Evolutionary conservation across 2,113 vertebrate species (phyloP), one percentile per base, ranked within the genome.

Genomic region (human): DNA sequence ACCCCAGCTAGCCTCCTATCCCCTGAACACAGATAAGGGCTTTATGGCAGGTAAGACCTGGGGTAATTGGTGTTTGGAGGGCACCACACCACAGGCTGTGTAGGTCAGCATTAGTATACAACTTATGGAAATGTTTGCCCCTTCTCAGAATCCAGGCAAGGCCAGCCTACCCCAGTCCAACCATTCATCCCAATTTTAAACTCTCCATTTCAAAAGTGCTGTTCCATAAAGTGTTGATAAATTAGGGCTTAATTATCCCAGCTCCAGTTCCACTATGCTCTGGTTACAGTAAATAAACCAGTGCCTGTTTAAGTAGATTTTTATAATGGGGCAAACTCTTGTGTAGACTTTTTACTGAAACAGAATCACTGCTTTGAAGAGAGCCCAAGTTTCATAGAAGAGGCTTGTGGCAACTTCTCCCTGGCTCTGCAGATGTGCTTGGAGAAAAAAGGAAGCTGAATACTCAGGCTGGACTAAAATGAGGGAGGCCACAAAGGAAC

Each of bases 251-350:
- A 73, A 82, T 96, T 90, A 96, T 25, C 72, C 75, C 48, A 92
- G n/a, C 35, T 73, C 72, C 25, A 55, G 50, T 93, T 81, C 52
- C 9, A 23, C 27, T 52, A 68, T 57, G 27, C 43, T 85, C 32
- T 52, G 30, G 86, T 89, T 82, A 75, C 8, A 89, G 68, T 75
- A 91, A 78, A 87, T 79, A 96, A 94, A 86, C 52, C 59, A 94
- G 82, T 79, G 43, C 10, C 85, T 75, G 25, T 88, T 59, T 85
- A 61, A 64, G 48, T 55, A 72, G 43, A 13, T 35, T 93, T 92
- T 81, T 55, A 38, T 82, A 32, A n/a, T 2, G 10, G 43, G 35
- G 66, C 30, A 10, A 89, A n/a, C 27, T 57, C 43, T 64, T 59
- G 27, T 27, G 35, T 40, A 64, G 20, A 83, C 13, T 23, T 94